Conservation (phyloP, 2,888 invertebrate species). For the Ecliptopera silaceata region DNA sequence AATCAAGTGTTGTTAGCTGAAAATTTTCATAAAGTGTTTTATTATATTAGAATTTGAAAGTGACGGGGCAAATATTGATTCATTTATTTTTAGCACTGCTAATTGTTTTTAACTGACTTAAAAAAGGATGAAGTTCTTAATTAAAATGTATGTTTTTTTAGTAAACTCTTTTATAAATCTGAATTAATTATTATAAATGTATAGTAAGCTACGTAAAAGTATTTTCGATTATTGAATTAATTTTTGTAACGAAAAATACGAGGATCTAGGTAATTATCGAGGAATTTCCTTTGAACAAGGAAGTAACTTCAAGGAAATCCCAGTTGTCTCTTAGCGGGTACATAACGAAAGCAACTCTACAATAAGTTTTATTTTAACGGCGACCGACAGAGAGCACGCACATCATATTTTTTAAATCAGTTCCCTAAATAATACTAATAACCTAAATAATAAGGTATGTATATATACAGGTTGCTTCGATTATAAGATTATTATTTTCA, state of each 20-base stretch:
- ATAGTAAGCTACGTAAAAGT: no score
- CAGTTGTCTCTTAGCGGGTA: conserved; percentile 13
- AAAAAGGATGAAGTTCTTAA: no score
- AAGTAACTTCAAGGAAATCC: conserved; percentile 19
- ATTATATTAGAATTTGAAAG: not conserved
- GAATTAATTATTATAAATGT: no score
- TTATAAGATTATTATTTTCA: not conserved
- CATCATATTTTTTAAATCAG: conserved; percentile 1
- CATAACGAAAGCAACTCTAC: conserved; percentile 15
- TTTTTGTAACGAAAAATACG: not conserved
- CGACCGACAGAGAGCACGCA: conserved; percentile 4
- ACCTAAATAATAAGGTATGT: no score
- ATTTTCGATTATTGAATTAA: not conserved
- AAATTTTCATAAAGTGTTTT: not conserved
- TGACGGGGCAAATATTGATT: no score
- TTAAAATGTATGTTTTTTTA: no score
- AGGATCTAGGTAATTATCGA: conserved; percentile 6
- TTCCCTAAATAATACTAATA: not conserved
- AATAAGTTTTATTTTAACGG: conserved; percentile 14
- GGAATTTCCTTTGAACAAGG: conserved; percentile 22
- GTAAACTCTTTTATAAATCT: no score
- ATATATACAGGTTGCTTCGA: no score
- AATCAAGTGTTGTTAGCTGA: not conserved
- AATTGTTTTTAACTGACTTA: no score
- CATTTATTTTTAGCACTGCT: no score